Evolutionary conservation across 2,888 invertebrate genomes (phyloP), one percentile per base, ranked within the genome.

Genomic region (Taphrorychus bicolor): DNA sequence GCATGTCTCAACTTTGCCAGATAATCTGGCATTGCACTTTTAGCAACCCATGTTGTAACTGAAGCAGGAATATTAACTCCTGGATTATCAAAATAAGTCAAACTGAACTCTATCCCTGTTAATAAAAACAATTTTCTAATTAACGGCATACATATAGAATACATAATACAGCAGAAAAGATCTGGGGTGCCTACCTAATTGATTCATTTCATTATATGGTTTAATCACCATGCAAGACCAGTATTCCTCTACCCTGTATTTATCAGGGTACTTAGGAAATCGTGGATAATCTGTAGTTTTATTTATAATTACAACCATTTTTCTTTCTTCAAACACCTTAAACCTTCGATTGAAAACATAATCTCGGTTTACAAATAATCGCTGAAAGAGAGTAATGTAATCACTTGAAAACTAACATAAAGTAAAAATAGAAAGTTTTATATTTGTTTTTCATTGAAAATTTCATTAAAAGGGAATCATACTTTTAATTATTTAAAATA

Each of bases 81-180:
- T 5, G 95, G 94, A 84, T 94, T 92, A 79, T 95, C 95, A 81
- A 90, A 95, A 82, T 95, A 95, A 0, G 94, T 95, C 41, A 95
- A 82, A 40, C 91, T 89, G 82, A 94, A 95, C 80, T 95, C 92
- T 76, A 92, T 87, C 9, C 93, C 92, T 45, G 22, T 51, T 7
- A 11, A 51, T n/a, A 5, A 49, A 22, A 51, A 24, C 17, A 41
- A 41, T n/a, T 40, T 16, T 18, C 1, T 32, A 32, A 32, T 42
- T 18, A 51, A 51, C 19, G 7, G 7, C 14, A 18, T 51, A n/a
- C n/a, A n/a, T n/a, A n/a, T n/a, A n/a, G n/a, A n/a, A n/a, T n/a
- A n/a, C 11, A 32, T 7, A 11, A 45, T 45, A 7, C 5, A 45
- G n/a, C n/a, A n/a, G n/a, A n/a, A n/a, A n/a, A n/a, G n/a, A n/a